Evolutionary conservation across 2,113 vertebrate species (phyloP).

Genomic region (Asarcornis scutulata): DNA sequence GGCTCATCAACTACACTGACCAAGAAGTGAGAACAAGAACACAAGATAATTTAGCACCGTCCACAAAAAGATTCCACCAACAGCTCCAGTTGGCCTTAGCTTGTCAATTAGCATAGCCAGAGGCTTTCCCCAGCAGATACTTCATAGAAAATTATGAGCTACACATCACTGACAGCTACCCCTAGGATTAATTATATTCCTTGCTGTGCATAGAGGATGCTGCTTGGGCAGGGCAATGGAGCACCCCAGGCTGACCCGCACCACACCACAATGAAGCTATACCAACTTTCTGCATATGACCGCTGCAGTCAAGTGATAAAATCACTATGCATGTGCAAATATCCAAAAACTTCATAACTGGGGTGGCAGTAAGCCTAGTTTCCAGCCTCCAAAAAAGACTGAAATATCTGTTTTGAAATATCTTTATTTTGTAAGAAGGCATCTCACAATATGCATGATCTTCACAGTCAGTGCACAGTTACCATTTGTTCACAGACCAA

Average conservation of each 20-base stretch:
- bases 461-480: neutral
- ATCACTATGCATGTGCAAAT: neutral
- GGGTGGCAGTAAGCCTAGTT: neutral
- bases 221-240: neutral
- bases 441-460: fast-evolving
- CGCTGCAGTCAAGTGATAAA: neutral
- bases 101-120: neutral
- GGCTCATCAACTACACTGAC: neutral
- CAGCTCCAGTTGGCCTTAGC: neutral
- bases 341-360: neutral
- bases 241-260: neutral
- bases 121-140: neutral
- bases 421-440: neutral
- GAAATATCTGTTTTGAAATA: neutral
- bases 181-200: neutral
- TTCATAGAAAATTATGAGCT: neutral
- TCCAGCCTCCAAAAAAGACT: neutral
- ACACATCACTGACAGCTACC: neutral
- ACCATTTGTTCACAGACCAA: neutral
- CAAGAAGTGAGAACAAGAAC: neutral
- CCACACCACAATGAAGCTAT: neutral
- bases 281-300: neutral
- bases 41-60: neutral
- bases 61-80: neutral
- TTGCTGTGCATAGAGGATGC: neutral